These are phyloP conservation scores for Triplophysa dalaica DNA, from an alignment of 2,113 vertebrate species.

Conservation along the genomic window DNA sequence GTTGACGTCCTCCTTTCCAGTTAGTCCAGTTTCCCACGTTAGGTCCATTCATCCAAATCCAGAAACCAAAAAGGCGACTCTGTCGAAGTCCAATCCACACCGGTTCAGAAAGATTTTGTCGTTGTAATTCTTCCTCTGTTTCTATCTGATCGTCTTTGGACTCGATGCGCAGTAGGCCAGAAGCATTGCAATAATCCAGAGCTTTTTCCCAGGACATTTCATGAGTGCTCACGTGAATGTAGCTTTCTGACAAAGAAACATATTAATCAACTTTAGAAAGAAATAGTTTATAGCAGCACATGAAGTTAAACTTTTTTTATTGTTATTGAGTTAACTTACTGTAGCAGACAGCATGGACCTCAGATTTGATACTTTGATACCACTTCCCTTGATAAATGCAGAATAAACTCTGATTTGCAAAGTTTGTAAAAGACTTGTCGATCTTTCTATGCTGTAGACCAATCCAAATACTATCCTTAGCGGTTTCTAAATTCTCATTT, in stretches of 20 bases:
- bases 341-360: background rate
- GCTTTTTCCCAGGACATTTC: slow-evolving; percentile 42
- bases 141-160: background rate
- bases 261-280: background rate
- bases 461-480: too few relatives aligned
- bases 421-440: too few relatives aligned
- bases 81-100: slow-evolving; percentile 67
- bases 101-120: fast-evolving
- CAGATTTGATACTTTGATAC: too few relatives aligned
- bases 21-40: slow-evolving; percentile 24
- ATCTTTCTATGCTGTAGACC: too few relatives aligned
- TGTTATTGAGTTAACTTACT: background rate
- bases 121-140: background rate
- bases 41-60: slow-evolving; percentile 61
- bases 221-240: slow-evolving; percentile 13
- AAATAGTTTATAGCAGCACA: background rate
- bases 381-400: too few relatives aligned
- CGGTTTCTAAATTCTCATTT: too few relatives aligned
- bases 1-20: slow-evolving; percentile 38
- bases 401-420: too few relatives aligned
- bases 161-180: slow-evolving; percentile 49
- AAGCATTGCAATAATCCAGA: slow-evolving; percentile 57
- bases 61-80: slow-evolving; percentile 66
- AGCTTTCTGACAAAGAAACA: background rate
- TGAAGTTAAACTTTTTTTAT: too few relatives aligned